These are phyloP conservation scores for Hiodon alosoides DNA, from an alignment of 2,113 vertebrate genomes.

Conservation along the genomic window DNA sequence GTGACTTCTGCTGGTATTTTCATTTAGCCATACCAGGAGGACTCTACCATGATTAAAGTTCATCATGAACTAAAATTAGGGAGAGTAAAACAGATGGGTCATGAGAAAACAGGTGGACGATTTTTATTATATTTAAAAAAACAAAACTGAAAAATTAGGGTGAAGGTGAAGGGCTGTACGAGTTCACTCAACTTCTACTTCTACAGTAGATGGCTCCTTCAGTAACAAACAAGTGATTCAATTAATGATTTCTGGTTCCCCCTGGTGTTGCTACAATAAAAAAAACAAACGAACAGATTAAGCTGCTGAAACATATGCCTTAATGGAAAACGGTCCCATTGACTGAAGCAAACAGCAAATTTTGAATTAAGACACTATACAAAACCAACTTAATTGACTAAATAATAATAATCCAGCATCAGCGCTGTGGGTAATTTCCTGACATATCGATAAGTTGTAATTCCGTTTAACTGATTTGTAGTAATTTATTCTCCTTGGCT, in stretches of 20 bases:
- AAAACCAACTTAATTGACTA: too few relatives aligned
- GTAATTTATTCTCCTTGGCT: too few relatives aligned
- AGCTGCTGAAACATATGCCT: neutral
- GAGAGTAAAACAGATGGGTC: neutral
- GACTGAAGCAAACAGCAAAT: neutral
- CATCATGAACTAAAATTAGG: neutral
- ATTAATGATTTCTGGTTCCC: neutral
- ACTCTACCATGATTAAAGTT: neutral
- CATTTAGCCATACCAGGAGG: neutral
- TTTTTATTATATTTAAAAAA: neutral
- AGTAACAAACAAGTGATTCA: neutral
- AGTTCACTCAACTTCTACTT: too few relatives aligned
- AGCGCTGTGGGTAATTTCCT: too few relatives aligned
- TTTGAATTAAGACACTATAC: neutral
- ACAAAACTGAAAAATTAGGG: neutral
- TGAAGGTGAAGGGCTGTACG: too few relatives aligned
- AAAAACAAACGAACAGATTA: neutral
- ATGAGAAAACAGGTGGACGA: neutral
- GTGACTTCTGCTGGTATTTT: neutral
- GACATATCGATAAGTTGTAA: too few relatives aligned
- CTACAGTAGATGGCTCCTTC: neutral
- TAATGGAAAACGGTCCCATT: neutral
- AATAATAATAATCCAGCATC: too few relatives aligned
- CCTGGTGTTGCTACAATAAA: neutral
- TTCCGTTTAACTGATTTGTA: too few relatives aligned